Percentiles rank a stretch among this genome's conserved stretches.
Evolutionary conservation across 92 coral and sea anemone genomes (phyloP).

Genomic region (Paramuricea clavata): DNA sequence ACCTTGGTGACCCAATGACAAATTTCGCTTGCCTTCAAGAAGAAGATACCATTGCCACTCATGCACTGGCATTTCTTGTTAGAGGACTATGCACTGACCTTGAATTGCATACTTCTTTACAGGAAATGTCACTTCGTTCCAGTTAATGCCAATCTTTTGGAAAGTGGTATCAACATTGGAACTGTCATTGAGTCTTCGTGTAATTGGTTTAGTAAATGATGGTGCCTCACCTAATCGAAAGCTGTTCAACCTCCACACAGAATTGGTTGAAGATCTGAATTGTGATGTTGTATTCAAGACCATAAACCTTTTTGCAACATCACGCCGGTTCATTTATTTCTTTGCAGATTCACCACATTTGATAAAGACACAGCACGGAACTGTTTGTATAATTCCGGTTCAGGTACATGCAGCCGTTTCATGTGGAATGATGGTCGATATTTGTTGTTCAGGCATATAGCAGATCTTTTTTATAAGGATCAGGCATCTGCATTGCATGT

Average conservation of each 20-base stretch:
- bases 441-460: conserved; percentile 11
- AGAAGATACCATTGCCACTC: neutral
- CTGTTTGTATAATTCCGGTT: conserved; percentile 30
- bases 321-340: conserved; percentile 21
- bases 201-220: neutral
- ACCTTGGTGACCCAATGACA: conserved; percentile 1
- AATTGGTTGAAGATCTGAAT: neutral
- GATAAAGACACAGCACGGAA: conserved; percentile 39
- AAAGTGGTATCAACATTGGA: neutral
- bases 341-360: conserved; percentile 28
- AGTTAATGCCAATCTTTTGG: conserved; percentile 19
- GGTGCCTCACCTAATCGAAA: conserved; percentile 1
- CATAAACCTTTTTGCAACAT: conserved; percentile 21
- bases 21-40: neutral
- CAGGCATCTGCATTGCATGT: neutral
- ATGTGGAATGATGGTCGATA: conserved; percentile 39
- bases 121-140: neutral
- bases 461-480: conserved; percentile 12
- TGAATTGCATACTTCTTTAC: neutral
- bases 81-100: conserved; percentile 2
- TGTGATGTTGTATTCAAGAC: conserved; percentile 16
- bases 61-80: conserved; percentile 18
- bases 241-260: neutral
- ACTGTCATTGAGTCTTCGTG: neutral
- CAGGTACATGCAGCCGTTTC: neutral